These are phyloP conservation scores for Caenorhabditis afra DNA, from an alignment of 2,888 invertebrate species.

Conservation along the genomic window DNA sequence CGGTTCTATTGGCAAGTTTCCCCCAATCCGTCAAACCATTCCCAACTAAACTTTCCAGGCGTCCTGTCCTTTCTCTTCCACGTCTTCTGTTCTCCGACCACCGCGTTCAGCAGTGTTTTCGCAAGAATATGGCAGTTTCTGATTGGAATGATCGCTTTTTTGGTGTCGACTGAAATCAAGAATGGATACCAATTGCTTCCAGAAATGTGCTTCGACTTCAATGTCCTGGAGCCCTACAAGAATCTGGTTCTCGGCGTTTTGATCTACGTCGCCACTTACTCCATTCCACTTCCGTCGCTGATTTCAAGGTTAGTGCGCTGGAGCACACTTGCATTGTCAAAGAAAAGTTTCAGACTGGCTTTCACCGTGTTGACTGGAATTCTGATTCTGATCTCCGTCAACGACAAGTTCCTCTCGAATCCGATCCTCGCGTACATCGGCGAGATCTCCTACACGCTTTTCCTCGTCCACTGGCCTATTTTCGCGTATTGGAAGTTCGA, in stretches of 20 bases:
- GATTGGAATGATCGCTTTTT: conserved; percentile 4
- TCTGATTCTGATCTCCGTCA: conserved; percentile 17
- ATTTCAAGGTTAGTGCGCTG: not conserved
- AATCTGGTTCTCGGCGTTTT: not conserved
- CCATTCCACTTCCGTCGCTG: not conserved
- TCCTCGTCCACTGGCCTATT: conserved; percentile 50
- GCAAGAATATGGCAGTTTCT: conserved; percentile 43
- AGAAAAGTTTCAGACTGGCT: not conserved
- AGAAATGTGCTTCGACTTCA: not conserved
- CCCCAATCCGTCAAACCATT: no score
- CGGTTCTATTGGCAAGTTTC: not conserved
- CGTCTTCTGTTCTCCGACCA: not conserved
- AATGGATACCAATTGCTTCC: not conserved
- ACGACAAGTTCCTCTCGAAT: conserved; percentile 27
- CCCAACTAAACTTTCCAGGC: no score
- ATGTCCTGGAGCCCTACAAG: conserved; percentile 6
- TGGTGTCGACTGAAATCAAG: not conserved
- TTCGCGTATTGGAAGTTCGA: conserved; percentile 40
- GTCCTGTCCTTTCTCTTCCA: conserved; percentile 8
- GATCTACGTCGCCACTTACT: conserved; percentile 17
- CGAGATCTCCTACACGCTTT: conserved; percentile 44
- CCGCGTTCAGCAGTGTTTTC: conserved; percentile 39
- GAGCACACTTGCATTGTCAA: not conserved
- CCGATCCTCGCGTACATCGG: conserved; percentile 38
- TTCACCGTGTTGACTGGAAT: conserved; percentile 26